Conservation (phyloP, 37 sponge, comb jelly and placozoan genomes). For the Lycopodina hypogea region DNA sequence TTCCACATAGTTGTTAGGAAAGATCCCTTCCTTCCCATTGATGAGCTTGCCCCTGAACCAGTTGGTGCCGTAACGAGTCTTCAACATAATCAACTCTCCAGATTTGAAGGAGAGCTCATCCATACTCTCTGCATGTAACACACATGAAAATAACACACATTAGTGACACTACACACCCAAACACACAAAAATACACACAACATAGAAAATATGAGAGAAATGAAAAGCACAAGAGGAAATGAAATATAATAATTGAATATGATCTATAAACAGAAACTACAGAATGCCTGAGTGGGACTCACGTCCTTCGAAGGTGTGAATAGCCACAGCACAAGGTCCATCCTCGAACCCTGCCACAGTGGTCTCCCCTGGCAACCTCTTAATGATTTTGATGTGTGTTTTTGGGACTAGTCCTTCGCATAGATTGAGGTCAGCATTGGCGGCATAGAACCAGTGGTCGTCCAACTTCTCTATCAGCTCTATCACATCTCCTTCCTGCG, state of each 20-base stretch:
- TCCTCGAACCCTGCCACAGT: conserved; percentile 54
- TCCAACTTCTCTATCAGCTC: conserved; percentile 70
- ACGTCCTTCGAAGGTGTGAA: conserved; percentile 40
- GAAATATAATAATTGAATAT: too few species aligned
- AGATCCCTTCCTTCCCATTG: conserved; percentile 64
- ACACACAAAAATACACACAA: background rate
- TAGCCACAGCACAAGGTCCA: conserved; percentile 70
- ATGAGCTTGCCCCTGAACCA: conserved; percentile 79
- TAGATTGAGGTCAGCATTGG: conserved; percentile 45
- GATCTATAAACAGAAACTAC: too few species aligned
- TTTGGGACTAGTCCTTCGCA: conserved; percentile 42
- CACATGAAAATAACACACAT: background rate
- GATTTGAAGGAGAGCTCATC: conserved; percentile 68
- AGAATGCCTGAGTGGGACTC: too few species aligned
- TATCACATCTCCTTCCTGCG: conserved; percentile 72
- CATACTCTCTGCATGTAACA: conserved; percentile 15
- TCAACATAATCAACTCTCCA: conserved; percentile 77
- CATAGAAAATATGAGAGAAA: too few species aligned
- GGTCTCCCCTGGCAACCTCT: conserved; percentile 47
- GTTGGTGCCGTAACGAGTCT: conserved; percentile 49
- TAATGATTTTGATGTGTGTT: conserved; percentile 45
- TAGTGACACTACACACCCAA: background rate
- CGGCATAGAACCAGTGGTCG: conserved; percentile 62
- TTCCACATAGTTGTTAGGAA: conserved; percentile 77
- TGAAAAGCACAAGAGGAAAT: too few species aligned